phyloP scores from a whole-genome alignment of 2,888 invertebrate species.

The Nemapogon koenigi region DNA sequence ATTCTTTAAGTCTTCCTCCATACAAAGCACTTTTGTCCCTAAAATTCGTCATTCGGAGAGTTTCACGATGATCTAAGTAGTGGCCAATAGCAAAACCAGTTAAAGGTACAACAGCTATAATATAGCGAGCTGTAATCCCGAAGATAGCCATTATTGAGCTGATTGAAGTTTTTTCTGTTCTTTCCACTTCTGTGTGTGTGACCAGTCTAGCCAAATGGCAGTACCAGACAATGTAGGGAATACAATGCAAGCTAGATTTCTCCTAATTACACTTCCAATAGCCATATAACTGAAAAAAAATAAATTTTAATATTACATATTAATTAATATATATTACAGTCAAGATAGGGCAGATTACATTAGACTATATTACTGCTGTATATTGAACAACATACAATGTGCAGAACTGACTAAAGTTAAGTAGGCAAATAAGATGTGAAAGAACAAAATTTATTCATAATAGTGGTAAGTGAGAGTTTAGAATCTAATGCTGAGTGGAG shows the following conservation, averaged over 20 bases:
- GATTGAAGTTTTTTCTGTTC: slow-evolving; percentile 28
- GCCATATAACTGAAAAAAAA: slow-evolving; percentile 39
- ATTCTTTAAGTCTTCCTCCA: slow-evolving; percentile 69
- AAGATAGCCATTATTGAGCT: slow-evolving; percentile 54
- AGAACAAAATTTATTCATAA: no score
- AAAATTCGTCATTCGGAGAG: slow-evolving; percentile 72
- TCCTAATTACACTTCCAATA: slow-evolving; percentile 52
- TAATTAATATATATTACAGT: no score
- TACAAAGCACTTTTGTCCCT: slow-evolving; percentile 83
- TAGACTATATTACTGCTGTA: no score
- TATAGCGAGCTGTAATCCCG: slow-evolving; percentile 60
- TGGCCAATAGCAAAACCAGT: slow-evolving; percentile 67
- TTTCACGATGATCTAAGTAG: slow-evolving; percentile 72
- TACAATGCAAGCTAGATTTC: slow-evolving; percentile 71
- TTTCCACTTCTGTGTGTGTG: slow-evolving; percentile 78
- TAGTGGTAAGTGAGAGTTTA: no score
- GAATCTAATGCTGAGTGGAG: no score
- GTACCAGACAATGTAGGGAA: slow-evolving; percentile 68
- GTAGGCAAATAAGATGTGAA: no score
- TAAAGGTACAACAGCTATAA: slow-evolving; percentile 59
- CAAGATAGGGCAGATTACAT: no score
- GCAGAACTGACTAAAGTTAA: no score
- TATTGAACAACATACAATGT: no score
- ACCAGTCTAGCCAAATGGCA: slow-evolving; percentile 75
- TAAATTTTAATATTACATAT: no score